phyloP scores from a whole-genome alignment of 2,888 invertebrate species.

The Acronicta leporina region DNA sequence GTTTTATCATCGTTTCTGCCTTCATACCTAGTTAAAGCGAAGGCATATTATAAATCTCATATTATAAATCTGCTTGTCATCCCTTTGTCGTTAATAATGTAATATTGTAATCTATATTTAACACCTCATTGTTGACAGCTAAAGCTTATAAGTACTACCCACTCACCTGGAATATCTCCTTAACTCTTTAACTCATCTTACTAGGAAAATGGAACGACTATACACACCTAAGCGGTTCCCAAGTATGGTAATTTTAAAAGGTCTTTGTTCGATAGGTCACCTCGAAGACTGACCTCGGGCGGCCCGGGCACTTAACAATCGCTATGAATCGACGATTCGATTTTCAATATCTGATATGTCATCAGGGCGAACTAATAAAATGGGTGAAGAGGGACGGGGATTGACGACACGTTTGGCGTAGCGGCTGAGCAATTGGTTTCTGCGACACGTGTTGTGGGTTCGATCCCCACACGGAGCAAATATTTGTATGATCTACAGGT shows the following conservation, averaged over 20 bases:
- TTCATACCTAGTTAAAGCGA: too few relatives aligned
- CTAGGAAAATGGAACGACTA: slow-evolving; percentile 23
- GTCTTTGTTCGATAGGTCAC: slow-evolving; percentile 36
- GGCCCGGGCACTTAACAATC: slow-evolving; percentile 21
- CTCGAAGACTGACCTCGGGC: slow-evolving; percentile 21
- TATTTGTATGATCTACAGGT: too few relatives aligned
- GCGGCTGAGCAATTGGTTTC: too few relatives aligned
- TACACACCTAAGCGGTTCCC: slow-evolving; percentile 21
- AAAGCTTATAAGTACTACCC: slow-evolving; percentile 24
- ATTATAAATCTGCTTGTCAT: slow-evolving; percentile 10
- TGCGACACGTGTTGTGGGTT: too few relatives aligned
- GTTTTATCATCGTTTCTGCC: too few relatives aligned
- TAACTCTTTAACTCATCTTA: slow-evolving; percentile 28
- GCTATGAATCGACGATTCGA: slow-evolving; percentile 17
- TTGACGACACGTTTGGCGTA: too few relatives aligned
- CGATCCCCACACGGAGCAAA: too few relatives aligned
- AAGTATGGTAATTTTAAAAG: slow-evolving; percentile 40
- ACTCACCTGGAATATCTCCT: slow-evolving; percentile 23
- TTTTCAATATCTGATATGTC: slow-evolving; percentile 24
- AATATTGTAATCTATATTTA: slow-evolving; percentile 33
- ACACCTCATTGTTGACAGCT: slow-evolving; percentile 28
- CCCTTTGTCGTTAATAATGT: slow-evolving; percentile 19
- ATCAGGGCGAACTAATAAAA: slow-evolving; percentile 7
- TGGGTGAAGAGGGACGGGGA: background rate
- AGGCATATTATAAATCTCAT: too few relatives aligned